These are phyloP conservation scores for Empidonax traillii DNA, from an alignment of 2,113 vertebrate genomes.

Conservation along the genomic window DNA sequence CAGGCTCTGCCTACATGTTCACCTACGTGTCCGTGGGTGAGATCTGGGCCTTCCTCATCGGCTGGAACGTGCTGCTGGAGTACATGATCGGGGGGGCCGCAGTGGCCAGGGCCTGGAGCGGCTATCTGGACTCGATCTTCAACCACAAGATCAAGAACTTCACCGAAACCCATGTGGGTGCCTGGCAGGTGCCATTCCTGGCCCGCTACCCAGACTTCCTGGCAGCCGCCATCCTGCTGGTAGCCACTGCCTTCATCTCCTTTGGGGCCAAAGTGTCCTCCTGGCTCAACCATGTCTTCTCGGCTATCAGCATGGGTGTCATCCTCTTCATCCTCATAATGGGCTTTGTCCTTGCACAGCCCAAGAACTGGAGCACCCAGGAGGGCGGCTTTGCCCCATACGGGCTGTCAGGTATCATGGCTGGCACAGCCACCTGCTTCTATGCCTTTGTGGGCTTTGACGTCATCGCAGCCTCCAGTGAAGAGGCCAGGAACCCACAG, in stretches of 20 bases:
- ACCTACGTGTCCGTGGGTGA: constrained; percentile 94
- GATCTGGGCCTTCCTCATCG: constrained; percentile 96
- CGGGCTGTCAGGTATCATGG: constrained; percentile 89
- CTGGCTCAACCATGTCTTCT: constrained; percentile 94
- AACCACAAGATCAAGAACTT: constrained; percentile 91
- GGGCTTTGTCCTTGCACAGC: constrained; percentile 87
- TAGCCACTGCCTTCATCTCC: constrained; percentile 89
- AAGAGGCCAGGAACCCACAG: constrained; percentile 91
- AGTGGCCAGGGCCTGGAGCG: constrained; percentile 93
- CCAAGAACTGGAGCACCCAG: constrained; percentile 85
- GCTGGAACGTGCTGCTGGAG: constrained; percentile 95
- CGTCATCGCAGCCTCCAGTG: constrained; percentile 91
- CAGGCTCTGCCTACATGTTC: constrained; percentile 96
- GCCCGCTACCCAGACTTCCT: constrained; percentile 91
- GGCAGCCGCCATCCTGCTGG: constrained; percentile 83
- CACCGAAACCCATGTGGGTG: constrained; percentile 85
- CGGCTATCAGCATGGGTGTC: constrained; percentile 81
- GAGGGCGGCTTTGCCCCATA: constrained; percentile 91
- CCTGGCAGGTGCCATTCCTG: constrained; percentile 88
- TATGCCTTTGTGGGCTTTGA: constrained; percentile 96
- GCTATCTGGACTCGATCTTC: constrained; percentile 93
- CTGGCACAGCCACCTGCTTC: constrained; percentile 94
- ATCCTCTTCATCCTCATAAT: constrained; percentile 89
- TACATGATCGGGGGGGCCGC: constrained; percentile 94
- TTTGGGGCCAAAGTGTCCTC: constrained; percentile 93